These are phyloP conservation scores for Petaurus breviceps DNA, from an alignment of 2,113 vertebrate genomes.

Conservation along the genomic window DNA sequence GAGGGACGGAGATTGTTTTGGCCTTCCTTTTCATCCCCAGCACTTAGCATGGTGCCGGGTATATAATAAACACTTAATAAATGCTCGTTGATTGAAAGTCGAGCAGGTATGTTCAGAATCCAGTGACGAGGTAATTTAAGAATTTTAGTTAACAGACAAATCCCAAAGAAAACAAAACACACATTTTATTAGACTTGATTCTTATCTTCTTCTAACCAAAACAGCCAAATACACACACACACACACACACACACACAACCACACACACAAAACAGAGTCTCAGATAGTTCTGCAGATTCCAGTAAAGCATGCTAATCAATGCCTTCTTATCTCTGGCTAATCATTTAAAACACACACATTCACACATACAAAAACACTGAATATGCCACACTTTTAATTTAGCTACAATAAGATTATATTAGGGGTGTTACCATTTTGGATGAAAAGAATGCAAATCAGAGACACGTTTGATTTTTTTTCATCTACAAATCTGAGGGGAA, in stretches of 20 bases:
- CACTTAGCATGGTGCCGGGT: background rate
- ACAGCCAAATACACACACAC: background rate
- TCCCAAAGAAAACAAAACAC: conserved; percentile 6
- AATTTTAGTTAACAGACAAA: conserved; percentile 35
- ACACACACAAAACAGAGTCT: background rate
- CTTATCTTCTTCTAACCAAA: background rate
- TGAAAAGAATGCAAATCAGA: conserved; percentile 1
- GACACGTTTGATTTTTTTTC: background rate
- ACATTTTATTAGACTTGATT: conserved; percentile 8
- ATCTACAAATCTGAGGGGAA: background rate
- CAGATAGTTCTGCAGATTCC: background rate
- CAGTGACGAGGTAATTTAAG: conserved; percentile 19
- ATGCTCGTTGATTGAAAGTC: background rate
- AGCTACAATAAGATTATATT: background rate
- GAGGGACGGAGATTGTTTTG: background rate
- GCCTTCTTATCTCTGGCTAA: background rate
- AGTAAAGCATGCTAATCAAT: background rate
- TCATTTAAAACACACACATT: background rate
- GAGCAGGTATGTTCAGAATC: background rate
- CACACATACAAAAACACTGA: background rate
- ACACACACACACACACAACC: too few species aligned
- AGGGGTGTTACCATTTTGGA: background rate
- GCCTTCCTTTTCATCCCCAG: background rate
- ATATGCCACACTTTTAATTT: background rate
- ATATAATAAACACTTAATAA: background rate